phyloP scores from a whole-genome alignment of 2,113 vertebrate genomes.

The Amphiprion percula region DNA sequence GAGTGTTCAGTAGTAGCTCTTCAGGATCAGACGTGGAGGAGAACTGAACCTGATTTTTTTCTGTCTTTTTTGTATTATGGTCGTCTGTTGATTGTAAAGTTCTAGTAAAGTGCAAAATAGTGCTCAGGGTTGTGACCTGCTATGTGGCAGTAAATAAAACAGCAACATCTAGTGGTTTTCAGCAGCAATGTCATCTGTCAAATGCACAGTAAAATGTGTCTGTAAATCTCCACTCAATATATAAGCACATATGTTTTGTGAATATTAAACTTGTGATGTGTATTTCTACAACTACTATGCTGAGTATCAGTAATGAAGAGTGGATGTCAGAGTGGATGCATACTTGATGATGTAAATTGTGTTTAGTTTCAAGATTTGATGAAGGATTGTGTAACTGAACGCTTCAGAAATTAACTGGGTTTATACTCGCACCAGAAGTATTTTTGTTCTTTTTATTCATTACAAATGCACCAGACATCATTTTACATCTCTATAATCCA shows the following conservation, averaged over 20 bases:
- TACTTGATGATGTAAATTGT: background rate
- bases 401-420: background rate
- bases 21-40: background rate
- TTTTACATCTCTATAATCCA: background rate
- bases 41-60: background rate
- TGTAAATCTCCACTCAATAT: too few species aligned
- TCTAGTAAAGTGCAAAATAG: background rate
- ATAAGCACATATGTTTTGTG: too few species aligned
- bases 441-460: slow-evolving; percentile 1
- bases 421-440: too few species aligned
- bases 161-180: slow-evolving; percentile 60
- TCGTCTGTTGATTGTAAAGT: background rate
- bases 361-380: too few species aligned
- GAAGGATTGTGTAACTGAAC: background rate
- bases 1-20: background rate
- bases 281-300: too few species aligned
- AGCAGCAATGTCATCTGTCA: background rate
- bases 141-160: slow-evolving; percentile 21
- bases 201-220: background rate
- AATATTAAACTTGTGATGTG: too few species aligned
- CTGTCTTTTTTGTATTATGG: background rate
- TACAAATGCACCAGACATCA: slow-evolving; percentile 1
- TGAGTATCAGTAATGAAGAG: background rate
- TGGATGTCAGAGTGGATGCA: background rate
- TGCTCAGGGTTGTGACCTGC: background rate